Percentiles rank a stretch among this genome's conserved stretches.
phyloP scores from a whole-genome alignment of 2,113 vertebrate genomes.

The Anhinga rufa region DNA sequence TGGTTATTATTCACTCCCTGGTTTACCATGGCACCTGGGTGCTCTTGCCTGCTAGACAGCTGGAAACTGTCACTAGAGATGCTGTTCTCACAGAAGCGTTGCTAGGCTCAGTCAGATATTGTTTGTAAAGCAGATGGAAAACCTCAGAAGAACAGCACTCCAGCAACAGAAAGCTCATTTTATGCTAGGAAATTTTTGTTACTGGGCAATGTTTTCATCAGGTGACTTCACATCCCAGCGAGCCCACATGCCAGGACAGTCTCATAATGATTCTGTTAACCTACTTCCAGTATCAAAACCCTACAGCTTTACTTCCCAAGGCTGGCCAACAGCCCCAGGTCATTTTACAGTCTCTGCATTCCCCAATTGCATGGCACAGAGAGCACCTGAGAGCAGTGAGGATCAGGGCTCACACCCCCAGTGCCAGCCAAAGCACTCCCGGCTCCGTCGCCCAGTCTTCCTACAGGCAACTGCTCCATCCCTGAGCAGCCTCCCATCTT shows the following conservation, averaged over 20 bases:
- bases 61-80: constrained; percentile 43
- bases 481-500: too few species aligned
- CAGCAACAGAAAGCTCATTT: constrained; percentile 18
- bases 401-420: not conserved
- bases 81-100: not conserved
- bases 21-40: constrained; percentile 16
- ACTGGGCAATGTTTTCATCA: not conserved
- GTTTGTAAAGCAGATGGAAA: constrained; percentile 34
- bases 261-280: not conserved
- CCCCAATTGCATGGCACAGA: rapidly evolving
- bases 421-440: not conserved
- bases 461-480: rapidly evolving
- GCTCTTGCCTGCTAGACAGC: constrained; percentile 24
- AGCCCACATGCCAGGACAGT: not conserved
- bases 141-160: constrained; percentile 1
- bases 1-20: not conserved
- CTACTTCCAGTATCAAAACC: not conserved
- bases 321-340: too few species aligned
- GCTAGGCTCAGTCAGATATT: constrained; percentile 19
- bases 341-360: not conserved
- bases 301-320: not conserved
- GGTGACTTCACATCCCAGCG: not conserved
- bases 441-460: not conserved
- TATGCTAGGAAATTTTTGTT: not conserved
- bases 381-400: not conserved